Evolutionary conservation across 1,140 invertebrate species (phyloP).

Genomic region (Drosophila sulfurigaster): DNA sequence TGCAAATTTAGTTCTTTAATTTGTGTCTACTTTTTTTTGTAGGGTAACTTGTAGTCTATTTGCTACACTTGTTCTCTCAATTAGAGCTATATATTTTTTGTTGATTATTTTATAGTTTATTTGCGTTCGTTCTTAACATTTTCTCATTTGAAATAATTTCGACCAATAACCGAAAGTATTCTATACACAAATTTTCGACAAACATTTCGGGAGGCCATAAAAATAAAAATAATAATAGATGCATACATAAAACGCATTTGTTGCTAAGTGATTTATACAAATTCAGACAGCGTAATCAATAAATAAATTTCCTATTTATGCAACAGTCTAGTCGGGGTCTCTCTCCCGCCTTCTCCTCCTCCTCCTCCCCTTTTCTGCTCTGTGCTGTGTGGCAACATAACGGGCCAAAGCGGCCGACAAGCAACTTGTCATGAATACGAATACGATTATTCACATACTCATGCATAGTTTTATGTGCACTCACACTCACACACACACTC

Average conservation of each 20-base stretch:
- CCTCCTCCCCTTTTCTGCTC: not conserved
- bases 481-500: constrained; percentile 15
- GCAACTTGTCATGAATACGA: constrained; percentile 75
- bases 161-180: not conserved
- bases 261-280: constrained; percentile 59
- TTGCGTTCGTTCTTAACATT: not conserved
- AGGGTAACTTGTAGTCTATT: not conserved
- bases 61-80: not conserved
- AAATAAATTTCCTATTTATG: constrained; percentile 81
- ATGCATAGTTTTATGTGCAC: constrained; percentile 24
- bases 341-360: not conserved
- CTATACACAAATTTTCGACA: constrained; percentile 2
- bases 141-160: not conserved
- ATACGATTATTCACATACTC: constrained; percentile 30
- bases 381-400: constrained; percentile 65
- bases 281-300: constrained; percentile 77
- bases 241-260: constrained; percentile 33
- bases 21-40: not conserved
- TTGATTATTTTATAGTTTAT: not conserved
- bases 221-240: constrained; percentile 29
- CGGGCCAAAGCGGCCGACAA: constrained; percentile 53
- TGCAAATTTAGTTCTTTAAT: not conserved
- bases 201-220: not conserved
- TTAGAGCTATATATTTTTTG: not conserved
- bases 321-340: constrained; percentile 58